Evolutionary conservation across 2,797 vertebrate species (phyloP), one percentile per base, ranked within the genome.

Genomic region (Chelmon rostratus): DNA sequence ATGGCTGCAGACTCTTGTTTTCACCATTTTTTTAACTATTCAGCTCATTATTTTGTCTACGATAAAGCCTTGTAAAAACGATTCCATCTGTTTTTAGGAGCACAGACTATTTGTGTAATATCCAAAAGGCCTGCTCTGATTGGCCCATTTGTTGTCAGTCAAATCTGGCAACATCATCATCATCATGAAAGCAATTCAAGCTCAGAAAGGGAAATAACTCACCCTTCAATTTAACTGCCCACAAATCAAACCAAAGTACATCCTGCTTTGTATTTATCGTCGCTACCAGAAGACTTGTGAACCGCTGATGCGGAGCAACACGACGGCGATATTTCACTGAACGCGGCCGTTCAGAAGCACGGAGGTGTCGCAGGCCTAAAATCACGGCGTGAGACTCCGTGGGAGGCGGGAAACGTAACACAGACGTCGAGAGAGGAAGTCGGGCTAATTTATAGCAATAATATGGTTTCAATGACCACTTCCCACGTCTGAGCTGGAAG

Each of bases 371-470:
- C 57, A 44, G 35, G 52, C 53, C 52, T 78, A 73, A 73, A 81
- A 74, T 73, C 73, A n/a, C 76, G 87, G 76, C 47, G 5, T 75
- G 77, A 59, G 70, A 47, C 65, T 9, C 28, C 47, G 68, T 85
- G 82, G 62, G 61, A 83, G 79, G 72, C 79, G 73, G 64, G 79
- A 61, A 78, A 74, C 77, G 74, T 73, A n/a, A 82, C 78, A 65
- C 58, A 35, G 58, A 66, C 3, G 47, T 68, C 40, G 11, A 56
- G 15, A 62, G 78, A 83, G 66, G 57, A 76, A 75, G 68, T 69
- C 19, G 2, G 56, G 21, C 21, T 81, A 35, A 83, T 84, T 84
- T 74, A 85, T 57, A 33, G 59, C n/a, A 9, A 47, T 72, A 59
- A 81, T 85, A 78, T 68, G 38, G 52, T 73, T 68, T 65, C 28